Conservation (phyloP, 2,888 invertebrate species). For the Xestia ashworthii region DNA sequence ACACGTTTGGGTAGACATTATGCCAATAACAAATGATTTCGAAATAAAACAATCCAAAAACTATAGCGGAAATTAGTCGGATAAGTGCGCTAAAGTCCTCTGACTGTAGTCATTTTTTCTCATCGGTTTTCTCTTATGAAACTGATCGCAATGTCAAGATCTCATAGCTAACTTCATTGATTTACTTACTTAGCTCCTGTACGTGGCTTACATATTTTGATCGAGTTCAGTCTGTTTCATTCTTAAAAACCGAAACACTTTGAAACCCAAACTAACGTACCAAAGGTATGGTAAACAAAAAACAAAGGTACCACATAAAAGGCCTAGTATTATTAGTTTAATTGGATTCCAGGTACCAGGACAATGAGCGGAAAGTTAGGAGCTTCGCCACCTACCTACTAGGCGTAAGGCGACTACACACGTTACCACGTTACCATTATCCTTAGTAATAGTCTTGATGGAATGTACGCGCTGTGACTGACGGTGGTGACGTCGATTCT, state of each 20-base stretch:
- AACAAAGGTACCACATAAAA: neutral
- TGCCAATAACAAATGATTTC: neutral
- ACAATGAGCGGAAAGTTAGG: conserved; percentile 30
- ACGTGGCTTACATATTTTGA: neutral
- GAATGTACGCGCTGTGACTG: conserved; percentile 31
- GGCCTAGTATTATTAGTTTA: neutral
- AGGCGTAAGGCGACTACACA: neutral
- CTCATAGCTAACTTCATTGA: neutral
- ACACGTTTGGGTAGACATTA: neutral
- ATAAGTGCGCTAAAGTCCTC: neutral
- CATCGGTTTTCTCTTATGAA: neutral
- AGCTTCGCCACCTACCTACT: neutral
- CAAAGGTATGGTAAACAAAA: neutral
- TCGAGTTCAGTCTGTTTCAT: neutral
- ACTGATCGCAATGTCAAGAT: neutral
- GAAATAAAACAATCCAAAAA: neutral
- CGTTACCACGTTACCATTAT: conserved; percentile 24
- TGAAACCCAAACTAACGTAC: neutral
- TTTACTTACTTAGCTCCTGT: neutral
- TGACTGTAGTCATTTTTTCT: too few species aligned
- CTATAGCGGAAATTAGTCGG: neutral
- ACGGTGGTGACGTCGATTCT: conserved; percentile 20
- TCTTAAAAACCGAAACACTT: neutral
- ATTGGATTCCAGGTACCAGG: conserved; percentile 5
- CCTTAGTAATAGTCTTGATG: conserved; percentile 35